These are phyloP conservation scores for Lacanobia oleracea DNA, from an alignment of 2,888 invertebrate species.

Conservation along the genomic window DNA sequence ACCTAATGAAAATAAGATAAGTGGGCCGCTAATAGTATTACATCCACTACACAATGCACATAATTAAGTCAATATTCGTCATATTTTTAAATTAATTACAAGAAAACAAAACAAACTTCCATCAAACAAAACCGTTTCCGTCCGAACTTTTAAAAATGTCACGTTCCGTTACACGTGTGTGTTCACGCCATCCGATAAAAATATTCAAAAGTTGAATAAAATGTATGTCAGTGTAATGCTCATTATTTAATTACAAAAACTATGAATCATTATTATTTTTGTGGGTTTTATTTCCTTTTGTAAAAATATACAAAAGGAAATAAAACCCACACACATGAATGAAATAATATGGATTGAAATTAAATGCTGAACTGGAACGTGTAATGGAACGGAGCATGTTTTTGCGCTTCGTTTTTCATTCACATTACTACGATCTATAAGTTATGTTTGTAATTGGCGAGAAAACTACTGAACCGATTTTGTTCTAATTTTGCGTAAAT, in stretches of 20 bases:
- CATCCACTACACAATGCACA: neutral
- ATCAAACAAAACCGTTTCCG: slow-evolving; percentile 48
- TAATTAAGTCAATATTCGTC: neutral
- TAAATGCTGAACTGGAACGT: neutral
- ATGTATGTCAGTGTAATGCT: no score
- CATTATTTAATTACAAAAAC: no score
- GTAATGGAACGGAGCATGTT: neutral
- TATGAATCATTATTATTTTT: no score
- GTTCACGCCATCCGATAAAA: no score
- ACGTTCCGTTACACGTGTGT: slow-evolving; percentile 37
- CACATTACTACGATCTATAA: no score
- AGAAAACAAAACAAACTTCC: slow-evolving; percentile 42
- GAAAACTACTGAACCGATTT: no score
- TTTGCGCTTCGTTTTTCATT: no score
- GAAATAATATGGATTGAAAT: neutral
- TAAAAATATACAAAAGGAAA: no score
- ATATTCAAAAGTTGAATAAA: no score
- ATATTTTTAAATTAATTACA: slow-evolving; percentile 11
- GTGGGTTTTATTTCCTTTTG: neutral
- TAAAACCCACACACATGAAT: no score
- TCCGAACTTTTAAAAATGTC: slow-evolving; percentile 33
- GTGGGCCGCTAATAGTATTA: neutral
- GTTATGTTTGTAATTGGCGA: no score
- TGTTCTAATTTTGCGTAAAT: no score
- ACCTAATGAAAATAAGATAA: slow-evolving; percentile 2